Conservation (phyloP, 2,888 invertebrate species). For the Leucoma salicis region DNA sequence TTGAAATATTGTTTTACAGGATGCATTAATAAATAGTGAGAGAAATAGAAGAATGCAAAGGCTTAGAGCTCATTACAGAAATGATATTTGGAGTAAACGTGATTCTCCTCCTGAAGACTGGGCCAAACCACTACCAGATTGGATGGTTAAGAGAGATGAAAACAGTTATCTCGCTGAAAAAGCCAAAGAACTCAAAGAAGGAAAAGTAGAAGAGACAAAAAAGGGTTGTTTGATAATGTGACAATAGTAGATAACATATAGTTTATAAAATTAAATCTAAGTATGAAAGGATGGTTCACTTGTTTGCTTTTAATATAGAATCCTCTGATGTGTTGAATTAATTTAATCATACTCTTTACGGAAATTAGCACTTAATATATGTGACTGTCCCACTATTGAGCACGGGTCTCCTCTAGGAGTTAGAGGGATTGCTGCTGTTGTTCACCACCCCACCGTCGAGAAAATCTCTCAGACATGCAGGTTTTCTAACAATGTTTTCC, state of each 20-base stretch:
- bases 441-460: too few relatives aligned
- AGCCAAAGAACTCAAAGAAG: constrained; percentile 82
- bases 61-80: constrained; percentile 85
- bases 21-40: constrained; percentile 87
- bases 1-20: constrained; percentile 56
- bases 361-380: too few relatives aligned
- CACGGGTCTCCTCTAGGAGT: too few relatives aligned
- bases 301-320: too few relatives aligned
- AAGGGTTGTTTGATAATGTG: constrained; percentile 65
- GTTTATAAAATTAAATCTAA: too few relatives aligned
- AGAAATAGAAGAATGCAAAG: constrained; percentile 83
- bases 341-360: too few relatives aligned
- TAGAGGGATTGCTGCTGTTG: too few relatives aligned
- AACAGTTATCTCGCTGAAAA: constrained; percentile 85
- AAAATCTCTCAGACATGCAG: too few relatives aligned
- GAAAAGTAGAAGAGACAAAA: constrained; percentile 44
- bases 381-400: too few relatives aligned
- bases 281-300: too few relatives aligned
- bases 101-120: constrained; percentile 90
- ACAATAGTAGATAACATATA: constrained; percentile 23
- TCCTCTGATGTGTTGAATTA: too few relatives aligned
- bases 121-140: constrained; percentile 90
- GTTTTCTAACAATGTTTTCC: too few relatives aligned
- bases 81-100: constrained; percentile 91
- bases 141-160: constrained; percentile 86